Evolutionary conservation across 2,888 invertebrate species (phyloP).

Genomic region (Drosophila neonasuta): DNA sequence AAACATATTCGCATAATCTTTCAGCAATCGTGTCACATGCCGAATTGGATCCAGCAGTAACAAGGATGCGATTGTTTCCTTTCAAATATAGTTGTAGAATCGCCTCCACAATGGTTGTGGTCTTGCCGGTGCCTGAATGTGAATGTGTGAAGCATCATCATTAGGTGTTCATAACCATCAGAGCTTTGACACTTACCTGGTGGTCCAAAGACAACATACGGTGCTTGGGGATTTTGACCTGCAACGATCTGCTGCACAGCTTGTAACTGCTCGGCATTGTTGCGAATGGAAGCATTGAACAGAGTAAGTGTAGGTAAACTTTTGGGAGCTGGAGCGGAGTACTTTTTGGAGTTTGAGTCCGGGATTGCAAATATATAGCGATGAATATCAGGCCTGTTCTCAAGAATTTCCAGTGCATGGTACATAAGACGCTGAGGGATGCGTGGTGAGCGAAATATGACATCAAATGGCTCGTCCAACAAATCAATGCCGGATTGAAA

Average conservation of each 20-base stretch:
- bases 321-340: not conserved
- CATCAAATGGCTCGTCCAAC: conserved; percentile 2
- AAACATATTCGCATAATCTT: conserved; percentile 79
- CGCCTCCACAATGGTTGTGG: conserved; percentile 87
- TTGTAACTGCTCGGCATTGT: conserved; percentile 85
- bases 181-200: conserved; percentile 85
- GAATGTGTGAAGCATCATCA: not conserved
- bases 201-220: conserved; percentile 94
- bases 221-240: conserved; percentile 85
- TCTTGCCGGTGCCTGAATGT: conserved; percentile 86
- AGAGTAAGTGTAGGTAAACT: conserved; percentile 20
- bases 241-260: conserved; percentile 87
- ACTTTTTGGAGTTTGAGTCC: not conserved
- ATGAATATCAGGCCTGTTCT: not conserved
- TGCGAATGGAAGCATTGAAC: conserved; percentile 80
- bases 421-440: conserved; percentile 25
- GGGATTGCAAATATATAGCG: conserved; percentile 52
- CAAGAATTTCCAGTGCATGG: not conserved
- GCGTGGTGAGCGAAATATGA: conserved; percentile 69
- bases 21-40: conserved; percentile 87
- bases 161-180: not conserved
- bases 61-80: conserved; percentile 83
- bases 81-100: conserved; percentile 84
- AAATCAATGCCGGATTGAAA: not conserved
- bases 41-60: conserved; percentile 88